Evolutionary conservation across 2,113 vertebrate species (phyloP).

Genomic region (Myrmophylax atrothorax): DNA sequence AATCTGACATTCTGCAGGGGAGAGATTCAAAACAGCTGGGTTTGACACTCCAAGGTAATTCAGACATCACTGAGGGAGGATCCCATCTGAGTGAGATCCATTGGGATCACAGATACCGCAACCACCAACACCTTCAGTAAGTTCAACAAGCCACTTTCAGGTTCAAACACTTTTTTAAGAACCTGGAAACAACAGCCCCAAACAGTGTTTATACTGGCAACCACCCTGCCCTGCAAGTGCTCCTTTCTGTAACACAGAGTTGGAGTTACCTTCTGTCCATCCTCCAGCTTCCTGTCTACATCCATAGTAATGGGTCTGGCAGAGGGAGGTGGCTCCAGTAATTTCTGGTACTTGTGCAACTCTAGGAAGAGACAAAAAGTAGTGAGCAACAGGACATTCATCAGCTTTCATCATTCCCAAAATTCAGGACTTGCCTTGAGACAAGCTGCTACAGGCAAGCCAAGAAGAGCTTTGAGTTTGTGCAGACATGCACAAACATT

Average conservation of each 20-base stretch:
- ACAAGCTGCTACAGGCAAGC: background rate
- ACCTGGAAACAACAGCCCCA: background rate
- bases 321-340: slow-evolving; percentile 78
- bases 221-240: background rate
- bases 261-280: slow-evolving; percentile 87
- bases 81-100: background rate
- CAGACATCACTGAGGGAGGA: background rate
- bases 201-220: background rate
- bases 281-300: slow-evolving; percentile 89
- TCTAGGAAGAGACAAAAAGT: slow-evolving; percentile 69
- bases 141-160: background rate
- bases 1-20: slow-evolving; percentile 83
- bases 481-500: background rate
- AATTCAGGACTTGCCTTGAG: background rate
- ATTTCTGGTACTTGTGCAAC: slow-evolving; percentile 79
- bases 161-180: background rate
- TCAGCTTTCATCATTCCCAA: background rate
- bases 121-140: background rate
- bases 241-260: background rate
- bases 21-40: background rate
- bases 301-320: slow-evolving; percentile 76
- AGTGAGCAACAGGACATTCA: background rate
- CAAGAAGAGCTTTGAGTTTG: background rate
- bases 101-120: background rate
- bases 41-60: background rate